Evolutionary conservation across 1,140 invertebrate genomes (phyloP).

Genomic region (Acromyrmex heyeri): DNA sequence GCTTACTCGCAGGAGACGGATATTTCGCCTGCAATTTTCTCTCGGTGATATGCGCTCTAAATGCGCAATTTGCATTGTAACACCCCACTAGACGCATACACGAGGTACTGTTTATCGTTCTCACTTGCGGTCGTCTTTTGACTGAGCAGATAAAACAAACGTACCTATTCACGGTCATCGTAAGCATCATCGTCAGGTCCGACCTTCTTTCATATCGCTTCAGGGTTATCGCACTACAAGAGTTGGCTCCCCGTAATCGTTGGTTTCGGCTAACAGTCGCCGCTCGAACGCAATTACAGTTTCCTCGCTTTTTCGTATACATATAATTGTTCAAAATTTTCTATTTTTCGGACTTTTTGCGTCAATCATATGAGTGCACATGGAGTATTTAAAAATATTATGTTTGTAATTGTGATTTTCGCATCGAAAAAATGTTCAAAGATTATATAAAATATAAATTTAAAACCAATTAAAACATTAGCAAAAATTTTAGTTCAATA

Average conservation of each 20-base stretch:
- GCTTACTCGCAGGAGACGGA: conserved; percentile 3
- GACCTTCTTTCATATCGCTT: conserved; percentile 73
- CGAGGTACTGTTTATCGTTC: conserved; percentile 44
- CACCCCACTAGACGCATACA: conserved; percentile 8
- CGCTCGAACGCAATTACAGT: conserved; percentile 11
- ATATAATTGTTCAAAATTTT: not conserved
- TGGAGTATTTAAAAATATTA: conserved; percentile 1
- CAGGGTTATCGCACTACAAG: conserved; percentile 76
- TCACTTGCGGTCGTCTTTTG: not conserved
- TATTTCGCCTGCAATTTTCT: conserved; percentile 12
- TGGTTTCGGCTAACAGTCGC: conserved; percentile 30
- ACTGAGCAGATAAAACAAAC: conserved; percentile 5
- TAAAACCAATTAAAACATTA: not conserved
- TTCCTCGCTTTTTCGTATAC: not conserved
- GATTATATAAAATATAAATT: not conserved
- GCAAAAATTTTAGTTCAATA: not conserved
- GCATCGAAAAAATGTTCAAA: not conserved
- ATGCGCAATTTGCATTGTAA: conserved; percentile 46
- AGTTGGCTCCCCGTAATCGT: not conserved
- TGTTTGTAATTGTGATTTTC: not conserved
- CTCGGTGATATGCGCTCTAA: conserved; percentile 29
- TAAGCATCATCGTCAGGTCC: conserved; percentile 34
- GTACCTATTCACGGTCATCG: conserved; percentile 39
- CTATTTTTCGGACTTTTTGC: not conserved
- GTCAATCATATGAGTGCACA: not conserved